Conservation (phyloP, 1,140 invertebrate genomes). For the Drosophila bifasciata region DNA sequence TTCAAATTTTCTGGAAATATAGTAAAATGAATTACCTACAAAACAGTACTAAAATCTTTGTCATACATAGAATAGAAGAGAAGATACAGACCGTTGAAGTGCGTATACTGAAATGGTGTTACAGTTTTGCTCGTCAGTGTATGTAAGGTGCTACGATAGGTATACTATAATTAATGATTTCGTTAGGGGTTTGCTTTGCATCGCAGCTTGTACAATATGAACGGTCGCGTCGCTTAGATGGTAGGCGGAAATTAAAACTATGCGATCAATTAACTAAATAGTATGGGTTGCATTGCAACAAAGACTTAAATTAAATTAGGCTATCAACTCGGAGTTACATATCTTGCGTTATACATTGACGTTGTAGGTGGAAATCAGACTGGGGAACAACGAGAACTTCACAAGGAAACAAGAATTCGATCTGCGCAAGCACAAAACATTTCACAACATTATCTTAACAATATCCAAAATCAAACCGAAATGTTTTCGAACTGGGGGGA, state of each 20-base stretch:
- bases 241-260: conserved; percentile 37
- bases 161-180: conserved; percentile 17
- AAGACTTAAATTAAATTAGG: conserved; percentile 43
- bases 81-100: too few species aligned
- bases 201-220: conserved; percentile 42
- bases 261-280: conserved; percentile 30
- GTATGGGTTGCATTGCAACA: conserved; percentile 45
- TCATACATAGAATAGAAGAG: too few species aligned
- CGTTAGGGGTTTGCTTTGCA: conserved; percentile 36
- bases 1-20: too few species aligned
- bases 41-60: too few species aligned
- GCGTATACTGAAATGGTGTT: too few species aligned
- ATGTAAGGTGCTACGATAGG: conserved; percentile 10
- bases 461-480: conserved; percentile 22
- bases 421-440: conserved; percentile 56
- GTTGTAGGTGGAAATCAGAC: conserved; percentile 13
- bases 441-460: conserved; percentile 37
- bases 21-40: too few species aligned
- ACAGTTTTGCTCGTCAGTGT: too few species aligned
- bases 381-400: conserved; percentile 38
- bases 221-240: conserved; percentile 39
- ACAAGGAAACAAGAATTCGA: conserved; percentile 26
- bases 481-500: conserved; percentile 24
- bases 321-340: conserved; percentile 30
- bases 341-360: conserved; percentile 28